These are phyloP conservation scores for Diabrotica virgifera DNA, from an alignment of 1,140 invertebrate species.

Conservation along the genomic window DNA sequence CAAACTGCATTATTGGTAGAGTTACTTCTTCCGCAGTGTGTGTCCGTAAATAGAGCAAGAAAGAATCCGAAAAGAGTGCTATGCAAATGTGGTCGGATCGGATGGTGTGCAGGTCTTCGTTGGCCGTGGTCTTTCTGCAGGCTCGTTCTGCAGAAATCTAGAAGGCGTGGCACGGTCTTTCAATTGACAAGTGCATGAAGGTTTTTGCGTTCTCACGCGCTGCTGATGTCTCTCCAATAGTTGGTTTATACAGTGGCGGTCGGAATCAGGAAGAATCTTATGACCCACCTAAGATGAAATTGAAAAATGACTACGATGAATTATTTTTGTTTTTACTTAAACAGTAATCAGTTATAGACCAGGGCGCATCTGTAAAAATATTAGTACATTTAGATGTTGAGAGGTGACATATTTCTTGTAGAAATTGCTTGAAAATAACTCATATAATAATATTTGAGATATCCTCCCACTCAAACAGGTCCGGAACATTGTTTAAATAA, in stretches of 20 bases:
- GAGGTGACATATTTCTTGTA: too few species aligned
- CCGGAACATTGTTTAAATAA: too few species aligned
- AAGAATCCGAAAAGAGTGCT: slow-evolving; percentile 13
- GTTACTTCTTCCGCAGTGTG: background rate
- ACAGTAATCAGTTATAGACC: too few species aligned
- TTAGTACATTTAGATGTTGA: too few species aligned
- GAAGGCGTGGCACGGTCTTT: slow-evolving; percentile 15
- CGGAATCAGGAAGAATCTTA: too few species aligned
- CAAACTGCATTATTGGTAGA: background rate
- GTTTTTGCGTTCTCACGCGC: slow-evolving; percentile 16
- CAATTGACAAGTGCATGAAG: slow-evolving; percentile 20
- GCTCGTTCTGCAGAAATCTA: background rate
- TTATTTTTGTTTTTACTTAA: too few species aligned
- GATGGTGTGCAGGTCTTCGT: background rate
- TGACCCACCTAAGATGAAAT: too few species aligned
- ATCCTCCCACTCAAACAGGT: too few species aligned
- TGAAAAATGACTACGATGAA: too few species aligned
- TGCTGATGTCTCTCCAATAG: background rate
- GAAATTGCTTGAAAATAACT: too few species aligned
- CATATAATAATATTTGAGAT: too few species aligned
- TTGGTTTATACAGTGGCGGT: background rate
- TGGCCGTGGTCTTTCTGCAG: background rate
- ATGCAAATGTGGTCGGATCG: slow-evolving; percentile 11
- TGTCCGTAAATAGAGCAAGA: slow-evolving; percentile 18
- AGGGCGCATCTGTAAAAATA: too few species aligned